Evolutionary conservation across 2,113 vertebrate genomes (phyloP).

Genomic region (Macrotis lagotis): DNA sequence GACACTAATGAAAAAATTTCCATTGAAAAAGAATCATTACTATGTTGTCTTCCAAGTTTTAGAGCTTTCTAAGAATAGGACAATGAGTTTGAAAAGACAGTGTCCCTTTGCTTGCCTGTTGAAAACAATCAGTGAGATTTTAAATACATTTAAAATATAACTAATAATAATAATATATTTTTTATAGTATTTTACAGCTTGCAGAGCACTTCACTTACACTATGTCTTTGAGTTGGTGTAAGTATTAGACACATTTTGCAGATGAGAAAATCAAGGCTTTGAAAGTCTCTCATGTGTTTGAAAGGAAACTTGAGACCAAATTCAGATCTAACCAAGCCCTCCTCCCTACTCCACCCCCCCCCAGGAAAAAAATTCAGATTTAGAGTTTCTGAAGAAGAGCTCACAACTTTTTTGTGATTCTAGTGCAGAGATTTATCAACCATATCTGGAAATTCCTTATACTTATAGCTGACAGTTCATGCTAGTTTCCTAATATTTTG

Average conservation of each 20-base stretch:
- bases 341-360: no score
- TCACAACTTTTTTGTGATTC: background rate
- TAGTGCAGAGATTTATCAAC: background rate
- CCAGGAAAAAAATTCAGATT: background rate
- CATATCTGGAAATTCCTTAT: background rate
- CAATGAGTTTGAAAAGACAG: slow-evolving; percentile 3
- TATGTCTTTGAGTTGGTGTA: background rate
- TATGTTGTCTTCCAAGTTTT: slow-evolving; percentile 32
- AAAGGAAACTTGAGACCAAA: background rate
- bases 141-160: background rate
- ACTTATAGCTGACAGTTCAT: background rate
- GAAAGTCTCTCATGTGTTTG: background rate
- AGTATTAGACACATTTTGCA: background rate
- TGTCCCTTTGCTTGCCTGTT: slow-evolving; percentile 50
- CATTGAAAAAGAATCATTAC: background rate
- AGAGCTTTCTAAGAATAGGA: slow-evolving; percentile 53
- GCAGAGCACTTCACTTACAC: background rate
- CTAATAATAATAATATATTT: background rate
- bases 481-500: background rate
- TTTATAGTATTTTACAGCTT: background rate
- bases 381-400: background rate
- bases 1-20: slow-evolving; percentile 5
- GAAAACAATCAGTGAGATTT: slow-evolving; percentile 37
- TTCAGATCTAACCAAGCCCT: background rate
- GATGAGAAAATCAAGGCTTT: background rate